Conservation (phyloP, 2,888 invertebrate species). For the Tinea trinotella region DNA sequence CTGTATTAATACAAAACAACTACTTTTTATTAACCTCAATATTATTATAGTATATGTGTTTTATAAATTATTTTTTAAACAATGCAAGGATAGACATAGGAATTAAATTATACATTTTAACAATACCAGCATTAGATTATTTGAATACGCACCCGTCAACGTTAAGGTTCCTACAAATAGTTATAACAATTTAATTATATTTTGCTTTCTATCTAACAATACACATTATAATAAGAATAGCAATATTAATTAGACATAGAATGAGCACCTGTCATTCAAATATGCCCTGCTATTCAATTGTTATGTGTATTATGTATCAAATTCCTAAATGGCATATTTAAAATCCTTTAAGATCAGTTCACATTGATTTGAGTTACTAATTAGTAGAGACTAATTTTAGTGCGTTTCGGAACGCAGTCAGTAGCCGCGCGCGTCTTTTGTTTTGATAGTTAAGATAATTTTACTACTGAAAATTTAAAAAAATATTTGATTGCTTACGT, state of each 20-base stretch:
- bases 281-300: not conserved
- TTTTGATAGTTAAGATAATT: no score
- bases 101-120: not conserved
- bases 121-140: not conserved
- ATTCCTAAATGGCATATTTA: not conserved
- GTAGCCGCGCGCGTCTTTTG: no score
- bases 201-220: conserved; percentile 9
- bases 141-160: not conserved
- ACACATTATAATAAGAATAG: not conserved
- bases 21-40: not conserved
- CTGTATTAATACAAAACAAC: not conserved
- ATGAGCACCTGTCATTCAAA: not conserved
- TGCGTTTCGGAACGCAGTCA: no score
- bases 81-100: not conserved
- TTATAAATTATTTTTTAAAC: not conserved
- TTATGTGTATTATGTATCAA: not conserved
- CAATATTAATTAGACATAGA: not conserved
- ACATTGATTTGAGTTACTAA: not conserved
- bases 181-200: conserved; percentile 12
- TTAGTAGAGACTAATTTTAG: no score
- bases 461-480: no score
- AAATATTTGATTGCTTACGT: no score
- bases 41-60: not conserved
- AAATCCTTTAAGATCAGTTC: not conserved
- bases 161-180: conserved; percentile 7